These are phyloP conservation scores for Zaprionus africanus DNA, from an alignment of 1,140 invertebrate species.

Conservation along the genomic window DNA sequence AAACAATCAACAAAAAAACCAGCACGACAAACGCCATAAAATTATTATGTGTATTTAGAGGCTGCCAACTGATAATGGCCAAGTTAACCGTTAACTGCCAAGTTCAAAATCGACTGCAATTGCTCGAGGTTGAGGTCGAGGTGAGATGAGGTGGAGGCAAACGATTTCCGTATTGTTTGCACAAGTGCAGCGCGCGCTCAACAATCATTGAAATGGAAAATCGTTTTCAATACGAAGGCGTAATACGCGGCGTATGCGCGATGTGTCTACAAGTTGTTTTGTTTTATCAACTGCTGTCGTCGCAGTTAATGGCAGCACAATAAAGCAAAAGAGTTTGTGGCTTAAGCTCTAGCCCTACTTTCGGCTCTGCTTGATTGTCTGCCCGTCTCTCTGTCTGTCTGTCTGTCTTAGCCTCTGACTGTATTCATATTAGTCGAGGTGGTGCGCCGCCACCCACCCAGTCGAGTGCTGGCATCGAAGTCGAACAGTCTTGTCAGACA, in stretches of 20 bases:
- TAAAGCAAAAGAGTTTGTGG: conserved; percentile 35
- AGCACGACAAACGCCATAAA: conserved; percentile 15
- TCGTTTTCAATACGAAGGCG: conserved; percentile 7
- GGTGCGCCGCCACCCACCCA: conserved; percentile 36
- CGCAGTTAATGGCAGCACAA: conserved; percentile 31
- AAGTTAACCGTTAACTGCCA: conserved; percentile 47
- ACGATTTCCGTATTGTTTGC: conserved; percentile 45
- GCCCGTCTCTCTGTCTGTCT: background rate
- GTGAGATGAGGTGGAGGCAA: conserved; percentile 33
- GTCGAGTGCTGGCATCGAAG: conserved; percentile 55
- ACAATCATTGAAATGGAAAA: conserved; percentile 32
- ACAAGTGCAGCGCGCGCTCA: conserved; percentile 45
- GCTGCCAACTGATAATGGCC: conserved; percentile 22
- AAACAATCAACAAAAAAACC: background rate
- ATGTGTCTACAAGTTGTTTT: conserved; percentile 43
- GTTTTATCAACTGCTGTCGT: conserved; percentile 58
- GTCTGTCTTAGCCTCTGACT: conserved; percentile 11
- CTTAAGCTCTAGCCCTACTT: conserved; percentile 49
- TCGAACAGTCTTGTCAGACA: conserved; percentile 42
- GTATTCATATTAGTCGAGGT: conserved; percentile 48
- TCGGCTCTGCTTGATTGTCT: conserved; percentile 18
- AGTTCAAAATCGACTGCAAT: conserved; percentile 63
- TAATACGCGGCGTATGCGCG: conserved; percentile 51
- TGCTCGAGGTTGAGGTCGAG: conserved; percentile 41
- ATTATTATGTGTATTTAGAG: conserved; percentile 19